Evolutionary conservation across 2,113 vertebrate species (phyloP), one percentile per base, ranked within the genome.

Genomic region (Porphyrio hochstetteri): DNA sequence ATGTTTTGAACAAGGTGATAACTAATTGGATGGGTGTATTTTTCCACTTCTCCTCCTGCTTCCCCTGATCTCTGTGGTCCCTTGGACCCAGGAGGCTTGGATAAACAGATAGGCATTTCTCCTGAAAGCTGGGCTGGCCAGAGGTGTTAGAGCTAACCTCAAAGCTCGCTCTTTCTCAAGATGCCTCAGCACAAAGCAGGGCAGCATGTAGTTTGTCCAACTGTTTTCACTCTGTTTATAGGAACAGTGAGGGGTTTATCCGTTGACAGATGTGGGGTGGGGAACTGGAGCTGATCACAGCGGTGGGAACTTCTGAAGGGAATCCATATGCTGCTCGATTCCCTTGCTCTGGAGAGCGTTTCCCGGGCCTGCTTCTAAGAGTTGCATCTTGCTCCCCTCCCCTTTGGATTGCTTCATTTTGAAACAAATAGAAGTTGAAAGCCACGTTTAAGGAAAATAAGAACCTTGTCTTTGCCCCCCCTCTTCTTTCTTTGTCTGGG

Each of bases 381-480:
- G 63, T 11, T 64, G 29, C 25, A 9, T 55, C 21, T 13, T 24
- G 3, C 2, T 25, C 5, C 44, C 11, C 5, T 11, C 25, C 4
- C 1, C 3, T 10, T 65, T 24, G 60, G 21, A 5, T 74, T 55
- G n/a, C 31, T 85, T 91, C 36, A 15, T 52, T 85, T 75, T 29
- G 56, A 72, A 87, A 24, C 33, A 75, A 82, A 87, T 48, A 44
- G 38, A 42, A 64, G 33, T 55, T 87, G 88, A 93, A 93, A 91
- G 53, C 69, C 74, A 85, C 81, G 16, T 82, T 87, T 79, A 42
- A 92, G 33, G 57, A 68, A 68, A 94, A 35, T 68, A 42, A 74
- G 65, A 91, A 75, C 25, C 29, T 29, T 59, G 50, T 29, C 6
- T 68, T 7, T 4, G 10, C 2, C 7, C 4, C 7, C 2, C 7